phyloP scores from a whole-genome alignment of 2,113 vertebrate genomes.

The Rousettus leschenaultii region DNA sequence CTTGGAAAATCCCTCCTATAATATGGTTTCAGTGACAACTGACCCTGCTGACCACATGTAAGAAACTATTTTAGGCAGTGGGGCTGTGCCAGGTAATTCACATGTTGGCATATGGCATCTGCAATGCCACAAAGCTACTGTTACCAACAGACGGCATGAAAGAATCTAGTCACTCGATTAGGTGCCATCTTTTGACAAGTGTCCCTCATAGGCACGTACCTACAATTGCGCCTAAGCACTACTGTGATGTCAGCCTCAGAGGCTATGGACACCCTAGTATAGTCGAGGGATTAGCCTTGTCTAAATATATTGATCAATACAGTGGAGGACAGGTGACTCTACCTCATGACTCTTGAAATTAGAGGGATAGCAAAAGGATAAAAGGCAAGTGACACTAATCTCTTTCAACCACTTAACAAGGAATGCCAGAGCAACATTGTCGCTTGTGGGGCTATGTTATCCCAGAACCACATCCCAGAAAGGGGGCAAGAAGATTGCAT shows the following conservation, averaged over 20 bases:
- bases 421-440: neutral
- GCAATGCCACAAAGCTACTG: neutral
- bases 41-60: neutral
- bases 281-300: neutral
- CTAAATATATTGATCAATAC: neutral
- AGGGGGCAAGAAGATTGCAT: rapidly evolving
- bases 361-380: neutral
- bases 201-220: neutral
- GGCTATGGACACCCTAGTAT: neutral
- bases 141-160: neutral
- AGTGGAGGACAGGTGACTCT: neutral
- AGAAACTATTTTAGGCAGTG: neutral
- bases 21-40: neutral
- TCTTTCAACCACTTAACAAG: neutral
- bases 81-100: neutral
- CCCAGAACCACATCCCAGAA: neutral
- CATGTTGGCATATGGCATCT: neutral
- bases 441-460: neutral
- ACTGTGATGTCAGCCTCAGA: neutral
- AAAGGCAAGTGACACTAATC: neutral
- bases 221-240: rapidly evolving
- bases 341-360: neutral
- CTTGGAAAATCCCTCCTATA: neutral
- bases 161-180: neutral
- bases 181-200: neutral